Percentiles rank a stretch among this genome's conserved stretches.
Conservation (phyloP, 2,888 invertebrate genomes). For the Crocallis elinguaria region DNA sequence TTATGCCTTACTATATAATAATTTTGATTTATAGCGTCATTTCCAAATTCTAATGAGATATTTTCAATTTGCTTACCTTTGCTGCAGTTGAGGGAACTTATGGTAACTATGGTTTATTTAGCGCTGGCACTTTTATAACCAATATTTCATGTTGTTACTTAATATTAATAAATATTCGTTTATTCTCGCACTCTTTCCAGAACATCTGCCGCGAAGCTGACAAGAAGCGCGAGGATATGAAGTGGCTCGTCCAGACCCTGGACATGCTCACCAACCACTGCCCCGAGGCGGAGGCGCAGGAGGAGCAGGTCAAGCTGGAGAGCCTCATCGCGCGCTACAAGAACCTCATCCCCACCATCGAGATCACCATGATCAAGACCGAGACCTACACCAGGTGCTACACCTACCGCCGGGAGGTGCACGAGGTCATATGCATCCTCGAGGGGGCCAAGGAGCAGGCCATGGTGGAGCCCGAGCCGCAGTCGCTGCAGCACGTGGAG, state of each 20-base stretch:
- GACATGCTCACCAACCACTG: constrained; percentile 94
- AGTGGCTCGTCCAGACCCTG: constrained; percentile 96
- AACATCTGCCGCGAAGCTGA: constrained; percentile 96
- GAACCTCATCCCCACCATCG: constrained; percentile 95
- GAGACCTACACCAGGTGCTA: constrained; percentile 97
- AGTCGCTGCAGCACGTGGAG: constrained; percentile 89
- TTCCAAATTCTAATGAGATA: neutral
- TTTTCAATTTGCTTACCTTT: constrained; percentile 31
- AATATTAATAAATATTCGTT: no score
- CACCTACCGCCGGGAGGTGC: constrained; percentile 94
- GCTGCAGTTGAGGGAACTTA: constrained; percentile 42
- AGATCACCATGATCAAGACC: constrained; percentile 96
- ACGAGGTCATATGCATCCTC: constrained; percentile 92
- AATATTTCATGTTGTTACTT: no score
- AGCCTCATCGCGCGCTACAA: constrained; percentile 94
- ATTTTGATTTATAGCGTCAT: no score
- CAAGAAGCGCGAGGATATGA: constrained; percentile 95
- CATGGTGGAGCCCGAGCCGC: constrained; percentile 86
- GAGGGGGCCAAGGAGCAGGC: constrained; percentile 91
- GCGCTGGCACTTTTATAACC: no score
- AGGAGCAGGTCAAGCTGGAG: constrained; percentile 93
- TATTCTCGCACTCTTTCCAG: constrained; percentile 70
- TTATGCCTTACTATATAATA: neutral
- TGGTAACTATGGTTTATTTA: constrained; percentile 33
- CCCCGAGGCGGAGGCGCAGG: constrained; percentile 90